Evolutionary conservation across 2,888 invertebrate genomes (phyloP).

Genomic region (Bimastos eiseni): DNA sequence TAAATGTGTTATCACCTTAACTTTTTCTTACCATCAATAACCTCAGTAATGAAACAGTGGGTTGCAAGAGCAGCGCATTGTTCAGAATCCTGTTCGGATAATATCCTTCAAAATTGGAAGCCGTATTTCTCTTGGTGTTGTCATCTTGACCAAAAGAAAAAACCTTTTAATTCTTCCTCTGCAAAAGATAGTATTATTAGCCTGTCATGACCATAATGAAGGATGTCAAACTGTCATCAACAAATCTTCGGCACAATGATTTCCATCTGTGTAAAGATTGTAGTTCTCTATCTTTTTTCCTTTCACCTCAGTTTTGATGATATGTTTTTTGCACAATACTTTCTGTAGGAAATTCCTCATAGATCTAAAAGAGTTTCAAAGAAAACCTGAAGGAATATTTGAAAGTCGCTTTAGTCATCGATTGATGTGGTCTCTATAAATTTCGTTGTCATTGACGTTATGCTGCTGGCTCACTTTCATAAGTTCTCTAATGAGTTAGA

Average conservation of each 20-base stretch:
- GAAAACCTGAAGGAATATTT: background rate
- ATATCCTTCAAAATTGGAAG: background rate
- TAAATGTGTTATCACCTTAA: background rate
- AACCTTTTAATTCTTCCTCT: background rate
- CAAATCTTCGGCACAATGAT: background rate
- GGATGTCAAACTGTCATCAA: background rate
- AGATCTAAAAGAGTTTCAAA: background rate
- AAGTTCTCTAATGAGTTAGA: background rate
- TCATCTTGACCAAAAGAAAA: background rate
- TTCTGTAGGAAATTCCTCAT: background rate
- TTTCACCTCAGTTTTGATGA: background rate
- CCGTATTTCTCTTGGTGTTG: background rate
- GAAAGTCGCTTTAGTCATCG: background rate
- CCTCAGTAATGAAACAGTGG: background rate
- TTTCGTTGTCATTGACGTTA: background rate
- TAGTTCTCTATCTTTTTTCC: background rate
- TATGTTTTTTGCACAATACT: background rate
- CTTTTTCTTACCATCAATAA: background rate
- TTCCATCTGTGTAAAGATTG: background rate
- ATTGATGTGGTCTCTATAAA: background rate
- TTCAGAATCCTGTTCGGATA: background rate
- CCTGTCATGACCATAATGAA: background rate
- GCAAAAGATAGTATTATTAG: background rate
- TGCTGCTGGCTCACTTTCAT: background rate
- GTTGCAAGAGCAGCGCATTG: background rate